Evolutionary conservation across 2,797 vertebrate species (phyloP).

Genomic region (Graptemys geographica): DNA sequence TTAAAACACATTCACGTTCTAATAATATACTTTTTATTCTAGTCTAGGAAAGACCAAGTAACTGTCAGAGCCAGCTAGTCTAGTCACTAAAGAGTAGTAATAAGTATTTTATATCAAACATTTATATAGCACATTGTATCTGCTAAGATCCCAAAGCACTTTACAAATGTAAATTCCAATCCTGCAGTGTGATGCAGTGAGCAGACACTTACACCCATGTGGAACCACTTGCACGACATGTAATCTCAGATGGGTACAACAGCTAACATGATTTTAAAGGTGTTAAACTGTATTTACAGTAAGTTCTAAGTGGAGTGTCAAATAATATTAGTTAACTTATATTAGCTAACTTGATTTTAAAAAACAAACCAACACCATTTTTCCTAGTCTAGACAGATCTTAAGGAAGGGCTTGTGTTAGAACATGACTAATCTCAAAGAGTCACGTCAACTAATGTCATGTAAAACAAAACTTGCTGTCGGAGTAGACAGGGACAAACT

Average conservation of each 20-base stretch:
- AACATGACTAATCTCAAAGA: no score
- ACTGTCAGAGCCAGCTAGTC: background rate
- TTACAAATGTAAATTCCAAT: background rate
- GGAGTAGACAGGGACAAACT: no score
- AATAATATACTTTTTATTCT: background rate
- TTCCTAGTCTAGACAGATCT: no score
- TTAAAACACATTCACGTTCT: background rate
- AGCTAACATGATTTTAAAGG: background rate
- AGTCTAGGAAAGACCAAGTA: background rate
- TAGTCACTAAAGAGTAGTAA: rapidly evolving
- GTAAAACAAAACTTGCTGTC: no score
- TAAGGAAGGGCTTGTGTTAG: no score
- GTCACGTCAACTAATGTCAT: no score
- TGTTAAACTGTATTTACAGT: background rate
- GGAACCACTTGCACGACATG: background rate
- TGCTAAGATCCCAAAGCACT: rapidly evolving
- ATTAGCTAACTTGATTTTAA: no score
- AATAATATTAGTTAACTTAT: no score
- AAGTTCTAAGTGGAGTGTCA: no score
- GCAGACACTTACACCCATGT: background rate
- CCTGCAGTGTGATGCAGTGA: background rate
- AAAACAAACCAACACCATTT: no score
- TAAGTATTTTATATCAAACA: rapidly evolving
- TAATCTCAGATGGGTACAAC: background rate
- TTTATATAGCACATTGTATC: rapidly evolving